Base-by-base conservation (phyloP, 2,888 invertebrate genomes). In the Nemotelus nigrinus region DNA sequence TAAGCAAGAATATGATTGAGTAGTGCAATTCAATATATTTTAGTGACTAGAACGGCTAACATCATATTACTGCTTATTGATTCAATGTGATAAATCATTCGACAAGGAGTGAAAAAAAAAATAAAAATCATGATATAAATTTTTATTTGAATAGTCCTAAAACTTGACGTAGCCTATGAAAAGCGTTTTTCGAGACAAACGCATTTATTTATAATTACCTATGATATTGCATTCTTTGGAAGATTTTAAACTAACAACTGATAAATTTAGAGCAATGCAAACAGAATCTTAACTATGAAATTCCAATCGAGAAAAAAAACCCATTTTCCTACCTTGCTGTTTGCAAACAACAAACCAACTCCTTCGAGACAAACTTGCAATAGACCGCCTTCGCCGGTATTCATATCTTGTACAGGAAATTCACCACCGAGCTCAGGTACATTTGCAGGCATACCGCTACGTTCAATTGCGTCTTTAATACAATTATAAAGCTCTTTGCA, bases 291-390 rank as follows among this genome's bases (percentile, higher is more conserved):
- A 25, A 25, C 25, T 25, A 25, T 25, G 25, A 25, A 25, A 25
- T 25, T 25, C 25, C 25, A 25, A 25, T 25, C 25, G 25, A 25
- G 8, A 72, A 57, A 72, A 39, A 67, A 60, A 76, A 57, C 10
- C 3, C 47, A 10, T 55, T 55, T 67, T 53, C 89, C 88, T 93
- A 99, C 99, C 97, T 99, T 99, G 93, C 98, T 98, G 89, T 98
- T 97, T 84, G 97, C 98, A 90, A 99, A 98, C 84, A 99, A 94
- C 83, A 99, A 93, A 83, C 98, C 98, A 84, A 99, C 98, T 85
- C 99, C 99, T 89, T 99, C 99, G 93, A 99, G 97, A 92, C 99
- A 98, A 87, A 99, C 98, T 91, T 96, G 96, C 83, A 99, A 92
- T 78, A 99, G 91, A 2, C 99, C 99, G 79, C 99, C 99, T 88